A percentile compares a stretch with the other conserved stretches of the same genome.
Conservation (phyloP, 2,797 vertebrate genomes). For the Urocyon cinereoargenteus region DNA sequence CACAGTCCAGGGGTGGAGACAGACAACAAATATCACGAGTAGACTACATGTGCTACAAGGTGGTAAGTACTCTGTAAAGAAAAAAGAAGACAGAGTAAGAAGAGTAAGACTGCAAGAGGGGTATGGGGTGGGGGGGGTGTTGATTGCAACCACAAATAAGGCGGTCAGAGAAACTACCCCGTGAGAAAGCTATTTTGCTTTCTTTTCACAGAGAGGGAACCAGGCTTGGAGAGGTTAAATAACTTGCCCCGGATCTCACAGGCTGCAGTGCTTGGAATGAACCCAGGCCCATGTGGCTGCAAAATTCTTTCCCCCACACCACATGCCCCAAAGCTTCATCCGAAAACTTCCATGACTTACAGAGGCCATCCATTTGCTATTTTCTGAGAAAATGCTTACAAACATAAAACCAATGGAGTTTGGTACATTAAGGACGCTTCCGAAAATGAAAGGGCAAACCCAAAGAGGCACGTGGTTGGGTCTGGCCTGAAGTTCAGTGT, state of each 20-base stretch:
- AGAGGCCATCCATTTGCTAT: neutral
- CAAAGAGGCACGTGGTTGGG: neutral
- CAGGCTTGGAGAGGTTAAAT: neutral
- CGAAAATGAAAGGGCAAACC: neutral
- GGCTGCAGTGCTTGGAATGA: neutral
- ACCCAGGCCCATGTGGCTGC: neutral
- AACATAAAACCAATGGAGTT: neutral
- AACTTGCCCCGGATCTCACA: too few relatives aligned
- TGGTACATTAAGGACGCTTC: neutral
- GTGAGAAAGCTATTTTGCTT: neutral
- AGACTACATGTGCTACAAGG: neutral
- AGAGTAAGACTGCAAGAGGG: neutral
- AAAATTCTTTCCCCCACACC: neutral
- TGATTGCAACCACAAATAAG: neutral
- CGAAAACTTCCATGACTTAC: neutral
- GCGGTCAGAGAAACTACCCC: neutral
- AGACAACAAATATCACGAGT: too few relatives aligned
- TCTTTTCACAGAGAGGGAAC: neutral
- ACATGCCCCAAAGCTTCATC: neutral
- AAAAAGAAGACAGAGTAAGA: neutral
- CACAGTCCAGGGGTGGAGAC: neutral
- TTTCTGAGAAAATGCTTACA: neutral
- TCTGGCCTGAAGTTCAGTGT: neutral
- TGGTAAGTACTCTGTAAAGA: neutral
- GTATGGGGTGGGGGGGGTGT: too few relatives aligned